A percentile compares a stretch with the other conserved stretches of the same genome.
These are phyloP conservation scores for Diorhabda sublineata DNA, from an alignment of 1,140 invertebrate species.

Conservation along the genomic window DNA sequence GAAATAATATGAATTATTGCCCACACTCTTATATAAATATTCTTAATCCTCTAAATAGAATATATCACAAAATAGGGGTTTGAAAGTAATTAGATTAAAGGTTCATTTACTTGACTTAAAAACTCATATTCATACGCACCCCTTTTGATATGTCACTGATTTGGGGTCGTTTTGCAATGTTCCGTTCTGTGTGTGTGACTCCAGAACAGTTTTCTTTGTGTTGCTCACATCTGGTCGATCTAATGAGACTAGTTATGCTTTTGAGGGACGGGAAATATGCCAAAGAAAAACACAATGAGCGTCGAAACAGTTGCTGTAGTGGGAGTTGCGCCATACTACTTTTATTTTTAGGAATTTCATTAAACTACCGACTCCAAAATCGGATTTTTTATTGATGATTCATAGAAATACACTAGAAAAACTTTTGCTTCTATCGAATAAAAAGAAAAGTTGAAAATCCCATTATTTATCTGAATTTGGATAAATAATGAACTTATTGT, in stretches of 20 bases:
- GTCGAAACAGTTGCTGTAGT: conserved; percentile 9
- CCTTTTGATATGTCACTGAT: not conserved
- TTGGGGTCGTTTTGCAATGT: conserved; percentile 1
- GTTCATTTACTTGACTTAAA: no score
- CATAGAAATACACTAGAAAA: not conserved
- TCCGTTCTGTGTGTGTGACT: conserved; percentile 5
- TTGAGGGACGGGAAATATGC: conserved; percentile 15
- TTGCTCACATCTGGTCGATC: conserved; percentile 13
- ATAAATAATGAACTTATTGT: no score
- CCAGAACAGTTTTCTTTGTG: conserved; percentile 13
- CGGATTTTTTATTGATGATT: conserved; percentile 8
- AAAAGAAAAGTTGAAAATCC: no score
- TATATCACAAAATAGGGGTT: no score
- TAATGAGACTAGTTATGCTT: conserved; percentile 21
- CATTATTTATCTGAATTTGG: no score
- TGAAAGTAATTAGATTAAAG: no score
- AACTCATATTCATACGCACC: no score
- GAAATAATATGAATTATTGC: no score
- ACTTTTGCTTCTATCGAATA: not conserved
- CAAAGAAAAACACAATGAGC: conserved; percentile 12
- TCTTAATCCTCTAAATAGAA: no score
- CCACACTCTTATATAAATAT: no score
- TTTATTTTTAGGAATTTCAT: conserved; percentile 16
- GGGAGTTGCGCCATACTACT: conserved; percentile 6
- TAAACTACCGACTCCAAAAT: not conserved